A percentile compares a stretch with the other conserved stretches of the same genome.
These are phyloP conservation scores for Bergia puertoricense DNA, from an alignment of 92 coral and sea anemone genomes.

Conservation along the genomic window DNA sequence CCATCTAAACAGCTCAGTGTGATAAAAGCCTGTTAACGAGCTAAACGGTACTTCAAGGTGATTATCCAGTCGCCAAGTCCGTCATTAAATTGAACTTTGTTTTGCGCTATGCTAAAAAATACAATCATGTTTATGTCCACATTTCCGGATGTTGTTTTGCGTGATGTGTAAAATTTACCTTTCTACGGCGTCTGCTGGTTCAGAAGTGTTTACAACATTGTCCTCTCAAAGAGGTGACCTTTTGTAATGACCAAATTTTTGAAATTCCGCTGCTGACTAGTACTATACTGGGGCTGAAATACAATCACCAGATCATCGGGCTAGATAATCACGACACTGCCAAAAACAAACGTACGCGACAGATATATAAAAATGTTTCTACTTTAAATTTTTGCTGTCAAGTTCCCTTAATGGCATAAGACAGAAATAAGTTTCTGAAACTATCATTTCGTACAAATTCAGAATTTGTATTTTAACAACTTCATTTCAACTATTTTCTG, in stretches of 20 bases:
- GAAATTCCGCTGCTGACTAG: neutral
- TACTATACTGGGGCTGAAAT: neutral
- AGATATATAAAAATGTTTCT: too few species aligned
- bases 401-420: too few species aligned
- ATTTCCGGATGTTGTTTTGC: neutral
- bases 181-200: neutral
- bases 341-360: too few species aligned
- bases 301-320: neutral
- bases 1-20: neutral
- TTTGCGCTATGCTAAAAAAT: neutral
- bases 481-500: neutral
- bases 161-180: neutral
- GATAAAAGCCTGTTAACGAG: neutral
- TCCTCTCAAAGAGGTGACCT: neutral
- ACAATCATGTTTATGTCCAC: neutral
- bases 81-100: neutral
- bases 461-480: neutral
- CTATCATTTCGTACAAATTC: too few species aligned
- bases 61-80: neutral
- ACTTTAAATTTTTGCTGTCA: too few species aligned
- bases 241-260: neutral
- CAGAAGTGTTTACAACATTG: neutral
- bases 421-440: too few species aligned
- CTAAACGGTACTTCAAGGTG: neutral
- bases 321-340: neutral